Conservation (phyloP, 2,113 vertebrate species). For the Xiphophorus maculatus region DNA sequence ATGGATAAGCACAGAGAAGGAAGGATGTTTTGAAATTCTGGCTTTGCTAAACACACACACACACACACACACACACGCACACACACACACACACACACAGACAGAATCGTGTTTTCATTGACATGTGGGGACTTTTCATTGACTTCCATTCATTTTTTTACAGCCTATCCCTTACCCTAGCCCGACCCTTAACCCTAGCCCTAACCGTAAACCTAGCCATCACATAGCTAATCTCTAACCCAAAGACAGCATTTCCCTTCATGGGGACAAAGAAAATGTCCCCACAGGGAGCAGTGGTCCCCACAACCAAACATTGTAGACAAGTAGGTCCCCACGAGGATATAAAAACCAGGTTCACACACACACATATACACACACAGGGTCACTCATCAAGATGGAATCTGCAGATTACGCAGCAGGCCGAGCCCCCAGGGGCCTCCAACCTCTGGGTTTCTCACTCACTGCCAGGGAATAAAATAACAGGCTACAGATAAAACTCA, state of each 20-base stretch:
- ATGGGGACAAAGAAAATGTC: too few species aligned
- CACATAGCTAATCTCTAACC: too few species aligned
- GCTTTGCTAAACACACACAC: constrained; percentile 55
- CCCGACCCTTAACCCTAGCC: too few species aligned
- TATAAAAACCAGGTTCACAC: constrained; percentile 14
- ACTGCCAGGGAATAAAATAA: constrained; percentile 3
- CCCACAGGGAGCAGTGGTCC: too few species aligned
- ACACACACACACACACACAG: constrained; percentile 14
- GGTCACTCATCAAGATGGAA: constrained; percentile 46
- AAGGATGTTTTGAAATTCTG: constrained; percentile 53
- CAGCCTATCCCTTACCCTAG: too few species aligned
- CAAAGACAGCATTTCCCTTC: too few species aligned
- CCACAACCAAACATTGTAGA: too few species aligned
- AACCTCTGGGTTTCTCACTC: constrained; percentile 2
- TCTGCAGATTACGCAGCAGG: constrained; percentile 46
- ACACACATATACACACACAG: constrained; percentile 17
- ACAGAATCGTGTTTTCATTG: too few species aligned
- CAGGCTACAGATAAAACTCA: constrained; percentile 7
- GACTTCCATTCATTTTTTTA: too few species aligned
- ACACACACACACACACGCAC: constrained; percentile 49
- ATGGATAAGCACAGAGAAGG: constrained; percentile 45
- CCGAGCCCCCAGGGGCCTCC: not conserved
- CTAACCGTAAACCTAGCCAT: too few species aligned
- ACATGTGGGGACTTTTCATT: too few species aligned
- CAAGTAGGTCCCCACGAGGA: too few species aligned